Evolutionary conservation across 2,888 invertebrate species (phyloP).

Genomic region (Thymelicus acteon): DNA sequence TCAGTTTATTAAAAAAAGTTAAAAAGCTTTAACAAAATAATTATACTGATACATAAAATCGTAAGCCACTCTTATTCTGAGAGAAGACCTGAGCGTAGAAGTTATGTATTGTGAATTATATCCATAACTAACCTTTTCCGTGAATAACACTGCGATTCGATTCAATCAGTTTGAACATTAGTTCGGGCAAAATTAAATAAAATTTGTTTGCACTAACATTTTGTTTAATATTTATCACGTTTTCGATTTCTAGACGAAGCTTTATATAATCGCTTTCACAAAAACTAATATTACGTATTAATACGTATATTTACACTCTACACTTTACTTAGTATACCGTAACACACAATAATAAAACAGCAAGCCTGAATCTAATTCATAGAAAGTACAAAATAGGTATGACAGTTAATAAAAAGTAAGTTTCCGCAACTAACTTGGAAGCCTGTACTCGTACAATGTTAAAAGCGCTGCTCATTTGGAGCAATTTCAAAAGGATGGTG

Average conservation of each 20-base stretch:
- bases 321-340: not conserved
- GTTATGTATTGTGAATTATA: no score
- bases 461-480: constrained; percentile 7
- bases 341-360: no score
- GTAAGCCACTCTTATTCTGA: no score
- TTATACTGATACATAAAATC: no score
- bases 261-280: constrained; percentile 1
- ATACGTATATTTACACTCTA: not conserved
- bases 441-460: not conserved
- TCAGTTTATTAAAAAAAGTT: no score
- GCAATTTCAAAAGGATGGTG: constrained; percentile 4
- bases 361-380: not conserved
- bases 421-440: not conserved
- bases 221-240: not conserved
- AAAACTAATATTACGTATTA: no score
- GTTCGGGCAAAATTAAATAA: not conserved
- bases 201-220: not conserved
- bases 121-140: no score
- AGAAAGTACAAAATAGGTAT: not conserved
- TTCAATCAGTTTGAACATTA: not conserved
- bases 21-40: no score
- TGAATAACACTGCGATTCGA: not conserved
- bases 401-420: not conserved
- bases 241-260: not conserved
- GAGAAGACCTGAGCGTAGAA: no score